Conservation (phyloP, 1,140 invertebrate genomes). For the Venturia canescens region DNA sequence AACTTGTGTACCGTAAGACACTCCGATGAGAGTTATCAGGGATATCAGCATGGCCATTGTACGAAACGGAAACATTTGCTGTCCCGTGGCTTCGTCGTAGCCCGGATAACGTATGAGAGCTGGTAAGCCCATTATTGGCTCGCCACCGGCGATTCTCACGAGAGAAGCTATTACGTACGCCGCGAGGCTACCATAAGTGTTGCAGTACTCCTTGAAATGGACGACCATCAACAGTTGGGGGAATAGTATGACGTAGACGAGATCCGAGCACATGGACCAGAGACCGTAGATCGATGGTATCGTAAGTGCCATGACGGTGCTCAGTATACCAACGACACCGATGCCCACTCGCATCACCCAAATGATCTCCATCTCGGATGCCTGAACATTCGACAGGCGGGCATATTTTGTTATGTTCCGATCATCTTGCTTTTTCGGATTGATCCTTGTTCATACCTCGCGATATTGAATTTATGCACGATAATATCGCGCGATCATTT, state of each 20-base stretch:
- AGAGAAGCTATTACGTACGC: slow-evolving; percentile 93
- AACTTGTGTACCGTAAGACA: slow-evolving; percentile 89
- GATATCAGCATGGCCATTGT: slow-evolving; percentile 94
- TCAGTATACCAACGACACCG: slow-evolving; percentile 93
- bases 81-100: slow-evolving; percentile 83
- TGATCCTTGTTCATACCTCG: not conserved
- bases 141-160: slow-evolving; percentile 92
- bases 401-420: slow-evolving; percentile 10
- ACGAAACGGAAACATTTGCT: slow-evolving; percentile 92
- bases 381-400: slow-evolving; percentile 74
- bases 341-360: slow-evolving; percentile 98
- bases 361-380: slow-evolving; percentile 97
- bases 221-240: slow-evolving; percentile 98
- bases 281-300: slow-evolving; percentile 98
- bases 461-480: not conserved
- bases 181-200: slow-evolving; percentile 96
- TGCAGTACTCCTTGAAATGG: slow-evolving; percentile 94
- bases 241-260: slow-evolving; percentile 98
- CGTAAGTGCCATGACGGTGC: slow-evolving; percentile 96
- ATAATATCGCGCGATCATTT: not conserved
- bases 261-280: slow-evolving; percentile 98
- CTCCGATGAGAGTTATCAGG: slow-evolving; percentile 84
- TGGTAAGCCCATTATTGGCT: slow-evolving; percentile 88
- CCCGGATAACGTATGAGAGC: slow-evolving; percentile 93
- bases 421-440: not conserved